These are phyloP conservation scores for Chaetogeoica ovagalla DNA, from an alignment of 2,888 invertebrate species.

Conservation along the genomic window DNA sequence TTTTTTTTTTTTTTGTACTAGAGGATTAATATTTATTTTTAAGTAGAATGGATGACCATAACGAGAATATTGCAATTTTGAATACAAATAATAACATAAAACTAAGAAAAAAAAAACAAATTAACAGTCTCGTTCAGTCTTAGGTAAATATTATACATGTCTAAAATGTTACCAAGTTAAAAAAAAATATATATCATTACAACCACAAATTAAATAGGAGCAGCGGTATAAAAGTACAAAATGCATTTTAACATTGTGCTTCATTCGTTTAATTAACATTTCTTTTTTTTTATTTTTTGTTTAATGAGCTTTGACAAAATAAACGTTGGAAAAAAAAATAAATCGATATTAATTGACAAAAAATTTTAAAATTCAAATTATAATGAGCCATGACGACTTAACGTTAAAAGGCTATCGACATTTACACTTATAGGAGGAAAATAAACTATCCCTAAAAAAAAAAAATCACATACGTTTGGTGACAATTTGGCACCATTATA, in stretches of 20 bases:
- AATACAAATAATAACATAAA: conserved; percentile 45
- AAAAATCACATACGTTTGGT: not conserved
- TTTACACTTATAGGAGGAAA: conserved; percentile 1
- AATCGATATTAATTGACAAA: conserved; percentile 48
- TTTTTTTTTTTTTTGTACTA: conserved; percentile 36
- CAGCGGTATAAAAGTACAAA: conserved; percentile 51
- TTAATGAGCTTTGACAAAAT: conserved; percentile 39
- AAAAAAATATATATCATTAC: conserved; percentile 37
- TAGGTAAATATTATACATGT: conserved; percentile 49
- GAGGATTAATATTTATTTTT: conserved; percentile 28
- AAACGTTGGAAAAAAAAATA: conserved; percentile 27
- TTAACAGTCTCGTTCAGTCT: conserved; percentile 52
- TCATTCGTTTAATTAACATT: conserved; percentile 26
- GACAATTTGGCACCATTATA: not conserved
- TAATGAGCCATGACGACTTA: conserved; percentile 26
- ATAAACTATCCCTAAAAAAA: conserved; percentile 16
- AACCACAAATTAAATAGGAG: conserved; percentile 44
- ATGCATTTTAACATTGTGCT: conserved; percentile 41
- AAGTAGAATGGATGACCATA: conserved; percentile 34
- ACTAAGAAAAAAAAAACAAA: conserved; percentile 49
- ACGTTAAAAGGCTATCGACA: conserved; percentile 1
- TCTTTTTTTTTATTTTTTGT: conserved; percentile 4
- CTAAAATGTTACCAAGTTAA: conserved; percentile 46
- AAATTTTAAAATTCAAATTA: conserved; percentile 48
- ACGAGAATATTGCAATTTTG: conserved; percentile 50